Base-by-base conservation (phyloP, 2,113 vertebrate genomes). In the Acinonyx jubatus region DNA sequence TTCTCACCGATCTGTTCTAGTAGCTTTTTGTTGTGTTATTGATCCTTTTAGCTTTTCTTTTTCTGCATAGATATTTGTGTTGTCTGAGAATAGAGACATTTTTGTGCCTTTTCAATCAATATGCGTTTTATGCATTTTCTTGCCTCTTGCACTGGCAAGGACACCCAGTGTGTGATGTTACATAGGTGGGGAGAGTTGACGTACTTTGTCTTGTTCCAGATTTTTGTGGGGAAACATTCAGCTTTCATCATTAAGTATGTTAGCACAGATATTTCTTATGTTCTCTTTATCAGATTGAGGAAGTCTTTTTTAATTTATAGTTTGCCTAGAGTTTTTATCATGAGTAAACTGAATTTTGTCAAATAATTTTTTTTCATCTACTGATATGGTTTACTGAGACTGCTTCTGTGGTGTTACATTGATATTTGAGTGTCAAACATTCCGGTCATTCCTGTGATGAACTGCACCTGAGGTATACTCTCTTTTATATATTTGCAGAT, bases 341-440 rank as follows among this genome's bases (percentile, higher is more conserved):
- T 63, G 33, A 92, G 71, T 80, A 86, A 55, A 33, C 50, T 86
- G 81, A 95, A 71, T 92, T 91, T 91, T 92, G 74, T 41, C 50
- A 38, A 36, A 50, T 74, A 11, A 7, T 19, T 41, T 66, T 90
- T 61, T 84, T 91, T 78, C 55, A 38, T 80, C 80, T 91, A 18
- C 41, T 27, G 27, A 33, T 80, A 48, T n/a, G 63, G 71, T 80
- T 27, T 63, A 41, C 8, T 80, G 50, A 63, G 29, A 68, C 18
- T 84, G 69, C n/a, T 80, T 71, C 14, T 50, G 16, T 73, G 10
- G 14, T 63, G 69, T 79, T 85, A 91, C 23, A 33, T 38, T 84
- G 69, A 84, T 78, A 65, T 52, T 48, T 91, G 33, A 91, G 57
- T 68, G 78, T 31, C 31, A 38, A 68, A 76, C 63, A 61, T 83